Base-by-base conservation (phyloP, 2,113 vertebrate species). In the Origma solitaria region DNA sequence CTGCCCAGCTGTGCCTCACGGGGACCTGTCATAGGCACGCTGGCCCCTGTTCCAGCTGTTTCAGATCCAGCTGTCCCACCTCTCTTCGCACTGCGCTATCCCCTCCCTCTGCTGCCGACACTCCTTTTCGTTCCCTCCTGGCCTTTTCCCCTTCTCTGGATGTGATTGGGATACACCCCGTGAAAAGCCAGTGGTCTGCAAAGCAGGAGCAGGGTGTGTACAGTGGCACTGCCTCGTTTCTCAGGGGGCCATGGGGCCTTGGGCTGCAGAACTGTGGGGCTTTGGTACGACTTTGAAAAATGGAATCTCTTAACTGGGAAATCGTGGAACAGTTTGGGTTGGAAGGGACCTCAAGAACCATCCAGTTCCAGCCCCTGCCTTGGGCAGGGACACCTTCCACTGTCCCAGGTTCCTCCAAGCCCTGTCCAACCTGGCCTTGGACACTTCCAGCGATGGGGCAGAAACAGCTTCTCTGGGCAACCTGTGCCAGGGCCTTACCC, bases 1-100 rank as follows among this genome's bases (percentile, higher is more conserved):
- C 50, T 1, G 2, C 50, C 30, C 0, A 2, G n/a, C 57, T 0
- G 3, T 27, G 35, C 44, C 30, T 44, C 53, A 8, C 1, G 2
- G 62, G 50, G 35, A 70, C 38, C 66, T 2, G 1, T 5, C 31
- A 4, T 0, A 10, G 62, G 33, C 35, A 22, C 0, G 1, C 4
- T 1, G 16, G 27, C 42, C 38, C 42, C 33, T 2, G 0, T 47
- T 31, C 75, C 38, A 13, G 66, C 60, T n/a, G 53, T 23, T 60
- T 10, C 49, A 25, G 30, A 76, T 12, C 38, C 7, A 6, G 30
- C 38, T 23, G 20, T 64, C 38, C 37, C 50, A 15, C n/a, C 50
- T 64, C 77, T 56, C 24, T 44, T 56, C 9, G 16, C 56, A 6
- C 38, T 6, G 1, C 3, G 13, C 37, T 28, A 1, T 9, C 38